Base-by-base conservation (phyloP, 2,888 invertebrate genomes). In the Clunio marinus region DNA sequence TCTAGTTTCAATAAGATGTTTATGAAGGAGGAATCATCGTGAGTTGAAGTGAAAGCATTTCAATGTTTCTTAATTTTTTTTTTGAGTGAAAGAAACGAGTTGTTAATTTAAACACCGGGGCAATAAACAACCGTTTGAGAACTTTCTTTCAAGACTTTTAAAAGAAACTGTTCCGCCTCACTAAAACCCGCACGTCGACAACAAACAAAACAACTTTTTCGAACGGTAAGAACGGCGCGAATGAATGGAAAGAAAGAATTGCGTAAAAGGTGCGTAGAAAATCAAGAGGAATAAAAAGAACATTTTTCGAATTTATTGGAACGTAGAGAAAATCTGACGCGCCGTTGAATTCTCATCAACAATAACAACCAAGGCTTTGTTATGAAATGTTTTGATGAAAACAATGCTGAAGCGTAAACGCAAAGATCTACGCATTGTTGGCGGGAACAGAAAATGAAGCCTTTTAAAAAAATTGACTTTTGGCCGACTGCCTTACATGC, bases 21-120 rank as follows among this genome's bases (percentile, higher is more conserved):
- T 51, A 51, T 22, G 51, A 51, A 13, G 51, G 51, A 51, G 51
- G n/a, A n/a, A n/a, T 51, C 22, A 41, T 51, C 51, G 17, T n/a
- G n/a, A n/a, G n/a, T n/a, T 22, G 3, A 51, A 2, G 22, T n/a
- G 3, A 51, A n/a, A n/a, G n/a, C n/a, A n/a, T n/a, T n/a, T n/a
- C n/a, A n/a, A n/a, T n/a, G n/a, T n/a, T n/a, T n/a, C n/a, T n/a
- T n/a, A n/a, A n/a, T n/a, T n/a, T n/a, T n/a, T n/a, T n/a, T n/a
- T n/a, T 22, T 51, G 51, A 41, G 51, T 51, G 51, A 51, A 51
- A 51, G 51, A 17, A 22, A 3, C 20, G 22, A 51, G 17, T 45
- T 7, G 45, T 15, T 13, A n/a, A n/a, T n/a, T n/a, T 41, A 41
- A 41, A 41, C 41, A 41, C n/a, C 41, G 41, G n/a, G 41, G 41